Base-by-base conservation (phyloP, 2,888 invertebrate species). In the Agonopterix heracliana region DNA sequence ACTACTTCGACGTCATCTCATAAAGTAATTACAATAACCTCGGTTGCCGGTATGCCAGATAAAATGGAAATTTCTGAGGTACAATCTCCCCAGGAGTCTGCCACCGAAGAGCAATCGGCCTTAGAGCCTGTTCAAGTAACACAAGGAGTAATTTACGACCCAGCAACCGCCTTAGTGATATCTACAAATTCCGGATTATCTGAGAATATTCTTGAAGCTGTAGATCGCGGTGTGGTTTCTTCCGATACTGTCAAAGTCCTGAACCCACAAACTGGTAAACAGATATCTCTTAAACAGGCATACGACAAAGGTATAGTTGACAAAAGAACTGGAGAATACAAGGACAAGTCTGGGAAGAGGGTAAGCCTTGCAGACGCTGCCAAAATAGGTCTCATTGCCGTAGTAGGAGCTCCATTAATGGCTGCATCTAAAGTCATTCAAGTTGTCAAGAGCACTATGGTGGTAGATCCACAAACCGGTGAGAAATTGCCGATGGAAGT, bases 381-480 rank as follows among this genome's bases (percentile, higher is more conserved):
- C 10, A 94, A 94, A 76, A 87, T 93, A 61, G 96, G 96, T 10
- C 81, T 95, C n/a, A 75, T 96, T 5, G 90, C 91, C 10, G 93
- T 96, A 9, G 74, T 92, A 45, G 96, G 95, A 41, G 92, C 93
- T 8, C 95, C 96, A 1, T 78, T 95, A 46, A 90, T 93, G 4
- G 94, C 93, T 4, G 92, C 93, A 1, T 91, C 93, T 50, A 92
- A 92, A 58, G 90, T 93, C 0, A 90, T 93, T 49, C 92, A 93
- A 72, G 90, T 92, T 0, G 90, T 94, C 3, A 90, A 87, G 58
- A 88, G 68, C 55, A 88, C 90, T 3, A 92, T 94, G 87, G 91
- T 94, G 10, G 85, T 91, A 49, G 96, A 97, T 78, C 96, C 97
- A 0, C 91, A 90, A 61, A 94, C 95, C 1, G 96, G 95, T 2